phyloP scores from a whole-genome alignment of 1,140 invertebrate genomes.

The Parapsyche elsis region DNA sequence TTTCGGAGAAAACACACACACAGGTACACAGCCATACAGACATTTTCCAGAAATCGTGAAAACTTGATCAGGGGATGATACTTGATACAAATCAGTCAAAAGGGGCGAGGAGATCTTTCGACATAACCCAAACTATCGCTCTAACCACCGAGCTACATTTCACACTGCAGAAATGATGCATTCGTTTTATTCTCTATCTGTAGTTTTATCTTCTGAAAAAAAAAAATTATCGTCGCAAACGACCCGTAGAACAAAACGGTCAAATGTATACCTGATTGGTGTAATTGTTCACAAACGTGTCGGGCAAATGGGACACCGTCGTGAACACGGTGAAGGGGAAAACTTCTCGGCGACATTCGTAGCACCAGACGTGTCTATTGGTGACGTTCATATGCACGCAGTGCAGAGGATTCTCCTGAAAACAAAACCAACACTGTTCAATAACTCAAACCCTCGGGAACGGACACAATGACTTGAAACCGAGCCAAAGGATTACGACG shows the following conservation, averaged over 20 bases:
- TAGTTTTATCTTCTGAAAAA: too few species aligned
- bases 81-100: too few species aligned
- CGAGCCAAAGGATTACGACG: background rate
- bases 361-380: slow-evolving; percentile 87
- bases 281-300: background rate
- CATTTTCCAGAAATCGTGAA: too few species aligned
- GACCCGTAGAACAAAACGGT: background rate
- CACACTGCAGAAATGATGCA: too few species aligned
- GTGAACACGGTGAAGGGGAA: slow-evolving; percentile 63
- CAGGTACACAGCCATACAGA: too few species aligned
- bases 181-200: too few species aligned
- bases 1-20: too few species aligned
- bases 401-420: slow-evolving; percentile 75
- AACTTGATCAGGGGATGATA: too few species aligned
- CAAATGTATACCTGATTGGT: slow-evolving; percentile 21
- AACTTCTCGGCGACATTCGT: slow-evolving; percentile 82
- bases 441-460: background rate
- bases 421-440: slow-evolving; percentile 52
- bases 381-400: slow-evolving; percentile 86
- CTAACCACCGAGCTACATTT: too few species aligned
- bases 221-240: background rate
- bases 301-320: slow-evolving; percentile 27
- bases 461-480: background rate
- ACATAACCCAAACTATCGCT: too few species aligned
- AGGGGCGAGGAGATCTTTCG: too few species aligned